phyloP scores from a whole-genome alignment of 2,888 invertebrate species.

The Heteropelma amictum region DNA sequence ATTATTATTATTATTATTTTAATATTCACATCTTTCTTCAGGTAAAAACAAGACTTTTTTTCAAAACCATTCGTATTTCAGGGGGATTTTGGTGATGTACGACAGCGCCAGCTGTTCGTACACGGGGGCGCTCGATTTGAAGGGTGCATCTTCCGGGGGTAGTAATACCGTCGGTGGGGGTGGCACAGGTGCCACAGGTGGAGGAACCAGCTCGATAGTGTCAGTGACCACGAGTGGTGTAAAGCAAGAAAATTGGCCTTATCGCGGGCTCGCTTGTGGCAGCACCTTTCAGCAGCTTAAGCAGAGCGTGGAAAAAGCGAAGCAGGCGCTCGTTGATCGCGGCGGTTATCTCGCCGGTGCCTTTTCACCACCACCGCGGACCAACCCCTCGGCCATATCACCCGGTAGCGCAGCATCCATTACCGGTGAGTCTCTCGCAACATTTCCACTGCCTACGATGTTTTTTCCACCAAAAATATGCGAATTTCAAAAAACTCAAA shows the following conservation, averaged over 20 bases:
- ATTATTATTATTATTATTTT: neutral
- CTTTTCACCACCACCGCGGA: conserved; percentile 76
- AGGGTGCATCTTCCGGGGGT: conserved; percentile 81
- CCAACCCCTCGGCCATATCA: conserved; percentile 74
- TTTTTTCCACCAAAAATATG: no score
- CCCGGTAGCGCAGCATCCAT: conserved; percentile 71
- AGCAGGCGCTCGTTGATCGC: conserved; percentile 84
- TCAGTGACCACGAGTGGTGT: conserved; percentile 74
- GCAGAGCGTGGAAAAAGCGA: conserved; percentile 94
- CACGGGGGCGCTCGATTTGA: conserved; percentile 89
- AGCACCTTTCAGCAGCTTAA: conserved; percentile 94
- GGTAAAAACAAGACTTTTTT: neutral
- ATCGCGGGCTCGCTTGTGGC: conserved; percentile 85
- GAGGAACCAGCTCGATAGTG: conserved; percentile 55
- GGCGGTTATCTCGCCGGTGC: conserved; percentile 75
- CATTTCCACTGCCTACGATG: no score
- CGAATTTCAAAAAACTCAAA: no score
- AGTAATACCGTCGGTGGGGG: conserved; percentile 59
- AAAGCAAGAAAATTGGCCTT: conserved; percentile 79
- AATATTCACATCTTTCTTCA: neutral
- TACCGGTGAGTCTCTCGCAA: conserved; percentile 72
- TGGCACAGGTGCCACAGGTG: conserved; percentile 58
- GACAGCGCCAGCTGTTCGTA: conserved; percentile 94
- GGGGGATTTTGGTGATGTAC: conserved; percentile 85
- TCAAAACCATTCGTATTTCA: conserved; percentile 59